These are phyloP conservation scores for Macrotis lagotis DNA, from an alignment of 2,113 vertebrate species.

Conservation along the genomic window DNA sequence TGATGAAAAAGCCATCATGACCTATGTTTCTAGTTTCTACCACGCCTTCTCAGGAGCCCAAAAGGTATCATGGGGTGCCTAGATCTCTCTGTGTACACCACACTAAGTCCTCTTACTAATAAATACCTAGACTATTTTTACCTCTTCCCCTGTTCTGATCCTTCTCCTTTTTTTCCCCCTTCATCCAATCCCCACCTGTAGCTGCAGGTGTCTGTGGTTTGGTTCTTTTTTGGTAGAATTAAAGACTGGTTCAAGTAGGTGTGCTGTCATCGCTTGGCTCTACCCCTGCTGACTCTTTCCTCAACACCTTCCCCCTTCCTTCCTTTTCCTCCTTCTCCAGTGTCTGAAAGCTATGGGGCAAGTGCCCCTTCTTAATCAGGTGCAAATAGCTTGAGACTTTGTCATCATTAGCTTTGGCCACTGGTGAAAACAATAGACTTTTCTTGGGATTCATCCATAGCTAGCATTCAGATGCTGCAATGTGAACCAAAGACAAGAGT, in stretches of 20 bases:
- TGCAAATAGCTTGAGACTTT: neutral
- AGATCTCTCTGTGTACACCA: slow-evolving; percentile 77
- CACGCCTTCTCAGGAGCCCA: slow-evolving; percentile 99
- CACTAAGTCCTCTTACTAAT: slow-evolving; percentile 86
- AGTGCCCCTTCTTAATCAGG: slow-evolving; percentile 2
- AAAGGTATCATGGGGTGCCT: slow-evolving; percentile 94
- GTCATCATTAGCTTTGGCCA: neutral
- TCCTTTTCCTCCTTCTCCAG: neutral
- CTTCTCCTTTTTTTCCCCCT: slow-evolving; percentile 73
- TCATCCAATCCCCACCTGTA: slow-evolving; percentile 76
- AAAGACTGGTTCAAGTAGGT: slow-evolving; percentile 78
- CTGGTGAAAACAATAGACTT: neutral
- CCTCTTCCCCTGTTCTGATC: slow-evolving; percentile 27
- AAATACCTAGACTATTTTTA: slow-evolving; percentile 61
- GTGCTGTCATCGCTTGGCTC: neutral
- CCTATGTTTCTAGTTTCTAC: slow-evolving; percentile 99
- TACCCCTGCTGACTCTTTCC: neutral
- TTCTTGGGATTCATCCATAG: neutral
- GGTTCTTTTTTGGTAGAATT: slow-evolving; percentile 77
- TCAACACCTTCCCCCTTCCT: neutral
- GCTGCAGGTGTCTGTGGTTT: slow-evolving; percentile 76
- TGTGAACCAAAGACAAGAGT: neutral
- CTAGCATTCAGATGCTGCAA: neutral
- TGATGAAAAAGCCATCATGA: slow-evolving; percentile 99
- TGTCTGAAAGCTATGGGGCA: neutral